These are phyloP conservation scores for Cygnus atratus DNA, from an alignment of 2,113 vertebrate species.

Conservation along the genomic window DNA sequence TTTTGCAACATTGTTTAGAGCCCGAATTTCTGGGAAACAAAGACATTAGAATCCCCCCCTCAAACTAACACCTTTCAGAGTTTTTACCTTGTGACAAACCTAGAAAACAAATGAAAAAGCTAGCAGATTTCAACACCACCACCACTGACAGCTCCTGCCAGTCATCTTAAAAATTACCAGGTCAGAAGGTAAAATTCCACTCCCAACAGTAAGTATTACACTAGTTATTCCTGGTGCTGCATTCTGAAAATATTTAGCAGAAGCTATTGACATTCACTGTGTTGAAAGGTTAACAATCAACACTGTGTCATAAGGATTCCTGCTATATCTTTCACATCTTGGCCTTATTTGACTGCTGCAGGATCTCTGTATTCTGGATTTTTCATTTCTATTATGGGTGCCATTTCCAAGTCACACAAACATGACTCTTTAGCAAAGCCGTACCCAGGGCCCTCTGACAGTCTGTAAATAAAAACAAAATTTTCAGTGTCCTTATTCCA, in stretches of 20 bases:
- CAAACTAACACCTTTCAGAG: not conserved
- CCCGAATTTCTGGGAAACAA: not conserved
- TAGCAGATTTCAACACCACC: not conserved
- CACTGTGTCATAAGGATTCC: not conserved
- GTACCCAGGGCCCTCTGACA: not conserved
- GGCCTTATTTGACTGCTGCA: not conserved
- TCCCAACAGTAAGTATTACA: not conserved
- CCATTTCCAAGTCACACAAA: not conserved
- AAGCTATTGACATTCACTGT: not conserved
- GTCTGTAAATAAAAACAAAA: accelerated
- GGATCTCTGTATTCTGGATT: accelerated
- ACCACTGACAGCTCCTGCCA: not conserved
- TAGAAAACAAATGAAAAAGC: not conserved
- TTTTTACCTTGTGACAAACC: not conserved
- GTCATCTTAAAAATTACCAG: not conserved
- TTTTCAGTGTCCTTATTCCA: not conserved
- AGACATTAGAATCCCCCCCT: no score
- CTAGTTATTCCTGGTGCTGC: not conserved
- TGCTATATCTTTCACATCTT: not conserved
- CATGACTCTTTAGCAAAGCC: accelerated
- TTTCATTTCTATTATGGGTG: accelerated
- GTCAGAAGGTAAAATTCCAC: not conserved
- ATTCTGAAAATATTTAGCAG: not conserved
- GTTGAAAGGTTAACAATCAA: not conserved
- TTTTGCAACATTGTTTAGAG: not conserved